These are phyloP conservation scores for Popillia japonica DNA, from an alignment of 1,140 invertebrate genomes.

Conservation along the genomic window DNA sequence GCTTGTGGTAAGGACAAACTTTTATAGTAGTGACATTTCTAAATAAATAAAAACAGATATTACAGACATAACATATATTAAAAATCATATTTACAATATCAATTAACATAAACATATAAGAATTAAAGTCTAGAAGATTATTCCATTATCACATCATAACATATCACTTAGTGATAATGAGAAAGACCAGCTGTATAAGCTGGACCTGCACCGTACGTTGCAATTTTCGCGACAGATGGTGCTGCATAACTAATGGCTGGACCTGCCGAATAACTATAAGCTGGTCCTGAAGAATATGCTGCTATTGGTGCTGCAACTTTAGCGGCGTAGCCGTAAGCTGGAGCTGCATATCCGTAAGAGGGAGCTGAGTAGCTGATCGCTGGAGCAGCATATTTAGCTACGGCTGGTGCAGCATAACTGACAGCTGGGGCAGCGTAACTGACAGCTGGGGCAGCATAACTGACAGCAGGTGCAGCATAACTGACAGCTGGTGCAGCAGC, in stretches of 20 bases:
- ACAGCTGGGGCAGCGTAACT: conserved; percentile 33
- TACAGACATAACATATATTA: not conserved
- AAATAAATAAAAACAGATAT: no score
- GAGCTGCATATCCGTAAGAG: not conserved
- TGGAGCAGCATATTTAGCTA: conserved; percentile 17
- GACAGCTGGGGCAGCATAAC: not conserved
- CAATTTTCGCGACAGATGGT: not conserved
- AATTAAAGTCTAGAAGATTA: not conserved
- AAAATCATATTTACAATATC: conserved; percentile 3
- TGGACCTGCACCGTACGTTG: conserved; percentile 52
- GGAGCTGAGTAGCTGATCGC: not conserved
- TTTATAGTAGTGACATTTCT: no score
- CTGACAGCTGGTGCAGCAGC: conserved; percentile 37
- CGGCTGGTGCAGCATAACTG: not conserved
- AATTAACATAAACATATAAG: not conserved
- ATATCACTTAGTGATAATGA: conserved; percentile 42
- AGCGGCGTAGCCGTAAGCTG: not conserved
- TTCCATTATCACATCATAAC: not conserved
- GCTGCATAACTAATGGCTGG: conserved; percentile 24
- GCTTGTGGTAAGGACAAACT: no score
- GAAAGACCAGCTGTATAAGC: conserved; percentile 47
- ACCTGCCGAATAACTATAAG: not conserved
- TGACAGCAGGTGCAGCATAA: not conserved
- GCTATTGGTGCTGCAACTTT: not conserved
- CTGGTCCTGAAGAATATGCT: conserved; percentile 33